Percentiles rank a stretch among this genome's conserved stretches.
Conservation (phyloP, 2,888 invertebrate genomes). For the Dolichomitus sp. region DNA sequence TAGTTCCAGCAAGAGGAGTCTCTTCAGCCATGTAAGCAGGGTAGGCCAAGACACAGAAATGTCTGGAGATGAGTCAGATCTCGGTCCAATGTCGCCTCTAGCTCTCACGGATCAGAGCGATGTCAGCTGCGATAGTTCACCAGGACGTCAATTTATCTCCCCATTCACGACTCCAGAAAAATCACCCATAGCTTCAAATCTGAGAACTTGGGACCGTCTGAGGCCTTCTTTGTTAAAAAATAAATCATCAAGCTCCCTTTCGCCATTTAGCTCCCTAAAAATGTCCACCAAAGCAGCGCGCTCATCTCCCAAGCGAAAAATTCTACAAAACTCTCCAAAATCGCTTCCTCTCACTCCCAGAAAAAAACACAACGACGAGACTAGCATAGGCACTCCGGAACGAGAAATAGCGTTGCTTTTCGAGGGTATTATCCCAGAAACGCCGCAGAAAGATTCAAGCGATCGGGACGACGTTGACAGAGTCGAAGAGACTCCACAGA, state of each 20-base stretch:
- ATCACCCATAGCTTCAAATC: conserved; percentile 61
- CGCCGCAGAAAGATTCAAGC: conserved; percentile 74
- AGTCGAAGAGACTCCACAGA: conserved; percentile 77
- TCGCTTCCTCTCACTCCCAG: conserved; percentile 66
- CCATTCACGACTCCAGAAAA: conserved; percentile 76
- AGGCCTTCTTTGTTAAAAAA: conserved; percentile 47
- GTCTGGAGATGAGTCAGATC: conserved; percentile 81
- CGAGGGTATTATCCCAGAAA: conserved; percentile 75
- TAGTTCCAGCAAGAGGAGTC: conserved; percentile 75
- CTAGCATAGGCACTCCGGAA: conserved; percentile 52
- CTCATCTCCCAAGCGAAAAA: conserved; percentile 73
- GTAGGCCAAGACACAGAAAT: conserved; percentile 49
- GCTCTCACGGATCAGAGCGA: conserved; percentile 75
- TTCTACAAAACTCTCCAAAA: conserved; percentile 63
- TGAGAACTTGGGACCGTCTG: conserved; percentile 74
- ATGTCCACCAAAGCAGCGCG: conserved; percentile 74
- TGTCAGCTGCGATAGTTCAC: conserved; percentile 73
- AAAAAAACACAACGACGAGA: conserved; percentile 31
- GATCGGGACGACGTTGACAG: conserved; percentile 61
- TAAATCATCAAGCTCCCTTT: conserved; percentile 32
- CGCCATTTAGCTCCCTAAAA: conserved; percentile 75
- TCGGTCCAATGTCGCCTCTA: conserved; percentile 82
- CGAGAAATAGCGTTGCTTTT: conserved; percentile 52
- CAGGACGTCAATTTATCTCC: conserved; percentile 75
- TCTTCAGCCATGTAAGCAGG: conserved; percentile 67